A percentile compares a stretch with the other conserved stretches of the same genome.
Evolutionary conservation across 2,888 invertebrate species (phyloP).

Genomic region (Drosophila aldrichi): DNA sequence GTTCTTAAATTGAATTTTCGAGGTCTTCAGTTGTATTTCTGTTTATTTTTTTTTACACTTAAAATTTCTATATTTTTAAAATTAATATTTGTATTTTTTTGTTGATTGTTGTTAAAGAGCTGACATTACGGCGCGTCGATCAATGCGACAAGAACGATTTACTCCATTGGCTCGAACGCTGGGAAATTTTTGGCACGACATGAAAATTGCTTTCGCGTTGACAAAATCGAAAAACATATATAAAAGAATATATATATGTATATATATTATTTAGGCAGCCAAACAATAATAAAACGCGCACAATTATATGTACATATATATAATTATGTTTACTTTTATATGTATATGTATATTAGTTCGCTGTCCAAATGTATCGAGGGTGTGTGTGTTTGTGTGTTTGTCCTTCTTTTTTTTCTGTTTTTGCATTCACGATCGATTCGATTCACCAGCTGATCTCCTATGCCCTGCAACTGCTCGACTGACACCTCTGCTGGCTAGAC

Average conservation of each 20-base stretch:
- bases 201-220: conserved; percentile 60
- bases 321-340: background rate
- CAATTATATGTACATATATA: conserved; percentile 9
- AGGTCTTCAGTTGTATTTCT: background rate
- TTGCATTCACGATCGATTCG: conserved; percentile 14
- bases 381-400: no score
- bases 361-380: background rate
- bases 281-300: conserved; percentile 21
- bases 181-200: conserved; percentile 67
- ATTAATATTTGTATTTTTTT: conserved; percentile 1
- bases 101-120: conserved; percentile 46
- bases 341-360: conserved; percentile 3
- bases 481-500: conserved; percentile 40
- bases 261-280: background rate
- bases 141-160: conserved; percentile 51
- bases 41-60: background rate
- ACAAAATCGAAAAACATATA: conserved; percentile 39
- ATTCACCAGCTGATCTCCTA: conserved; percentile 46
- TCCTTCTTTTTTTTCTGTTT: background rate
- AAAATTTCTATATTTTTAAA: background rate
- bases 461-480: conserved; percentile 52
- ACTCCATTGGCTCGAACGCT: conserved; percentile 47
- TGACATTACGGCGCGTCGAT: conserved; percentile 55
- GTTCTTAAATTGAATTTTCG: conserved; percentile 8
- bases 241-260: no score